Evolutionary conservation across 2,113 vertebrate genomes (phyloP).

Genomic region (Hypocryptadius cinnamomeus): DNA sequence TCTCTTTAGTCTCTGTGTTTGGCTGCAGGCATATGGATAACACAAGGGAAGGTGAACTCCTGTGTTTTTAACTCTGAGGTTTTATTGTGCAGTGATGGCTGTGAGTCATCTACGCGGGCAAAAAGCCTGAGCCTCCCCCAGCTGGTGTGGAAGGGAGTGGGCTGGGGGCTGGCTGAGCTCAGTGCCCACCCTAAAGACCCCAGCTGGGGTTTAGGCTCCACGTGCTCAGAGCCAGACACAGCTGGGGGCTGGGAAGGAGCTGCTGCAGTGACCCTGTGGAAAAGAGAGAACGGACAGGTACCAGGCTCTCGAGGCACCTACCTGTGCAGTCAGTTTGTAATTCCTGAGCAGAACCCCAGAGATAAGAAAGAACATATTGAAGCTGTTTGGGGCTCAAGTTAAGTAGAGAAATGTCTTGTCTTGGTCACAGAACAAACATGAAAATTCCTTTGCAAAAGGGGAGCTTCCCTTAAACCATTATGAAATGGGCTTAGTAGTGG

Average conservation of each 20-base stretch:
- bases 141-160: neutral
- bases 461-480: neutral
- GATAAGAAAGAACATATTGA: neutral
- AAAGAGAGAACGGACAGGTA: neutral
- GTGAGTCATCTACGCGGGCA: neutral
- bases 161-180: neutral
- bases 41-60: neutral
- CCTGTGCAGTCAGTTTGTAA: neutral
- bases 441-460: neutral
- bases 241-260: neutral
- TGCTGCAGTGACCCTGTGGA: neutral
- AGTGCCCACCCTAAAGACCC: neutral
- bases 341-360: neutral
- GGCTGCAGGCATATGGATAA: neutral
- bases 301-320: neutral
- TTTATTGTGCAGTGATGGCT: neutral
- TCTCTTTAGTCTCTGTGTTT: neutral
- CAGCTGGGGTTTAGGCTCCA: rapidly evolving
- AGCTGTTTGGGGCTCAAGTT: neutral
- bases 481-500: neutral
- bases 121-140: neutral
- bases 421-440: neutral
- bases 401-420: neutral
- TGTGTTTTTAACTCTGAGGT: neutral
- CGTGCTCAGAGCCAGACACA: no score